These are phyloP conservation scores for Plectrocnemia conspersa DNA, from an alignment of 1,140 invertebrate species.

Conservation along the genomic window DNA sequence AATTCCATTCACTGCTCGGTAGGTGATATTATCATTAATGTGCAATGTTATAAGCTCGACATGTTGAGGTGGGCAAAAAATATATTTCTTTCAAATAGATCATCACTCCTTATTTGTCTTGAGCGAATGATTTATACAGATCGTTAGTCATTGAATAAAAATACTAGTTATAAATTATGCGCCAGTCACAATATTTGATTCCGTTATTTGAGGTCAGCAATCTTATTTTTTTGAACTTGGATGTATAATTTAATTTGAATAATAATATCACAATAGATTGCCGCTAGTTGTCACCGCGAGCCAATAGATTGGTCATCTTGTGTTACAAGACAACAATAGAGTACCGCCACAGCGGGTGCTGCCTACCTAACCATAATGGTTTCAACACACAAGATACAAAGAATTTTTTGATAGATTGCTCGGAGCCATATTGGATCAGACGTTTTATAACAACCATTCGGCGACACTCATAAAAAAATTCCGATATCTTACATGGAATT, in stretches of 20 bases:
- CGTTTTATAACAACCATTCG: constrained; percentile 9
- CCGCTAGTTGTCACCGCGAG: constrained; percentile 8
- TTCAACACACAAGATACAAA: constrained; percentile 18
- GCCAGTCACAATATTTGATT: too few species aligned
- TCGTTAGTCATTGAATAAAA: too few species aligned
- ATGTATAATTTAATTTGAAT: too few species aligned
- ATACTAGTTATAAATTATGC: too few species aligned
- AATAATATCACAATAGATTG: too few species aligned
- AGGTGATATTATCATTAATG: constrained; percentile 21
- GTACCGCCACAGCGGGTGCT: constrained; percentile 31
- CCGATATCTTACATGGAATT: not conserved
- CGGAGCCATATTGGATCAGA: constrained; percentile 28
- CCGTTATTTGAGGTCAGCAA: too few species aligned
- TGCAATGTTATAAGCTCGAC: too few species aligned
- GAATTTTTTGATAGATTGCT: constrained; percentile 30
- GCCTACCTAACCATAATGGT: constrained; percentile 21
- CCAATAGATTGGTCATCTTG: constrained; percentile 3
- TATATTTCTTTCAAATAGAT: too few species aligned
- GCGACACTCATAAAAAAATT: constrained; percentile 17
- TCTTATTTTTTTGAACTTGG: too few species aligned
- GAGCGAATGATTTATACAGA: too few species aligned
- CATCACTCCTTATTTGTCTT: too few species aligned
- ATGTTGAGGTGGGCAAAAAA: too few species aligned
- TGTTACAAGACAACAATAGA: constrained; percentile 26
- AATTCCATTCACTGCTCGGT: constrained; percentile 15